Percentiles rank a stretch among this genome's conserved stretches.
Conservation (phyloP, 2,888 invertebrate genomes). For the Cepaea hortensis region DNA sequence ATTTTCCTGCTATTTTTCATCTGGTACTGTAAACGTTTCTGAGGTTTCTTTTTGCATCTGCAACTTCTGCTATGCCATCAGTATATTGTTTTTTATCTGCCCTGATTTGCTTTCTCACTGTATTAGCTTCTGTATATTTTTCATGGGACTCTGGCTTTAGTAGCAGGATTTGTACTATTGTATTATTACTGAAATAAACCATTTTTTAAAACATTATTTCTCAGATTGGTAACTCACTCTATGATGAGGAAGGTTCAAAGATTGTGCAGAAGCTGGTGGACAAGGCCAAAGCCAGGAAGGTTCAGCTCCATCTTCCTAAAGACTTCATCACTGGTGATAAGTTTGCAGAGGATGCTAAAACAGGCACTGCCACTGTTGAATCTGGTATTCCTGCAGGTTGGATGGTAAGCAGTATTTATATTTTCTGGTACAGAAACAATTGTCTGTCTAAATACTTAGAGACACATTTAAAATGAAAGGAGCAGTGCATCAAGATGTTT, state of each 20-base stretch:
- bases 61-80: too few relatives aligned
- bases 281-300: constrained; percentile 93
- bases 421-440: background rate
- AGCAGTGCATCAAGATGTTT: background rate
- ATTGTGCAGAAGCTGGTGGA: constrained; percentile 92
- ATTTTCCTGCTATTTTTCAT: too few relatives aligned
- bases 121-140: too few relatives aligned
- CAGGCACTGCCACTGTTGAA: constrained; percentile 85
- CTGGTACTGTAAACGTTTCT: too few relatives aligned
- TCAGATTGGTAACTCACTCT: constrained; percentile 95
- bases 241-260: constrained; percentile 96
- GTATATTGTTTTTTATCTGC: too few relatives aligned
- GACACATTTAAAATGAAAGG: background rate
- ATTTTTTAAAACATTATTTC: background rate
- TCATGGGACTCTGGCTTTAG: too few relatives aligned
- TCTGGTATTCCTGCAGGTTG: constrained; percentile 93
- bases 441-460: background rate
- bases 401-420: constrained; percentile 79
- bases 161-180: too few relatives aligned
- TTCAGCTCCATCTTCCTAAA: constrained; percentile 93
- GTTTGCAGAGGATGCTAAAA: constrained; percentile 93
- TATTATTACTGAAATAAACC: too few relatives aligned
- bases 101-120: too few relatives aligned
- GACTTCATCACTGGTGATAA: constrained; percentile 97
- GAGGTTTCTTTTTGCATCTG: too few relatives aligned